A percentile compares a stretch with the other conserved stretches of the same genome.
Conservation (phyloP, 2,888 invertebrate species). For the Cheilosia vernalis region DNA sequence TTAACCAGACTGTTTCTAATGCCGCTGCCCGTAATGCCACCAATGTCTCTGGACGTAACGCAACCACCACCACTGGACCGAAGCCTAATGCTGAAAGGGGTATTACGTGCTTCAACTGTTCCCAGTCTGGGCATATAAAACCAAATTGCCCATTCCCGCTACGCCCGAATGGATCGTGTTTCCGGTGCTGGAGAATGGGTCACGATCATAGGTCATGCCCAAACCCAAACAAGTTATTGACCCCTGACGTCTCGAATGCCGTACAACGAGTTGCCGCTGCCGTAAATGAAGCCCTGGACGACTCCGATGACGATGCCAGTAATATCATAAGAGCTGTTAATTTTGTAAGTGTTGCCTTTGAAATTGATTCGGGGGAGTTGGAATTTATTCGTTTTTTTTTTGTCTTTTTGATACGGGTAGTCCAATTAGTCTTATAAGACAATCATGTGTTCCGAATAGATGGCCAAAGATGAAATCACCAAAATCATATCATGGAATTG, state of each 20-base stretch:
- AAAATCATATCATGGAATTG: too few relatives aligned
- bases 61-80: neutral
- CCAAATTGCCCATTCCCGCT: neutral
- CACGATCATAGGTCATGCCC: conserved; percentile 26
- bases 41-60: neutral
- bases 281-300: neutral
- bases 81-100: neutral
- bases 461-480: neutral
- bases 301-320: neutral
- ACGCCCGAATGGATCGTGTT: conserved; percentile 23
- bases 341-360: neutral
- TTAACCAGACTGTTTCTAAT: neutral
- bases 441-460: neutral
- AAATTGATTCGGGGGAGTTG: conserved; percentile 5
- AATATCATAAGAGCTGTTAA: neutral
- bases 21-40: neutral
- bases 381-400: neutral
- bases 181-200: conserved; percentile 49
- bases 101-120: conserved; percentile 18
- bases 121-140: conserved; percentile 36
- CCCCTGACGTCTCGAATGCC: neutral
- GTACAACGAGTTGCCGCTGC: conserved; percentile 1
- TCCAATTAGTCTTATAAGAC: neutral
- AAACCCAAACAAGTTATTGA: conserved; percentile 7
- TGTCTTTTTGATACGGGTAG: neutral